Base-by-base conservation (phyloP, 2,113 vertebrate species). In the Asarcornis scutulata region DNA sequence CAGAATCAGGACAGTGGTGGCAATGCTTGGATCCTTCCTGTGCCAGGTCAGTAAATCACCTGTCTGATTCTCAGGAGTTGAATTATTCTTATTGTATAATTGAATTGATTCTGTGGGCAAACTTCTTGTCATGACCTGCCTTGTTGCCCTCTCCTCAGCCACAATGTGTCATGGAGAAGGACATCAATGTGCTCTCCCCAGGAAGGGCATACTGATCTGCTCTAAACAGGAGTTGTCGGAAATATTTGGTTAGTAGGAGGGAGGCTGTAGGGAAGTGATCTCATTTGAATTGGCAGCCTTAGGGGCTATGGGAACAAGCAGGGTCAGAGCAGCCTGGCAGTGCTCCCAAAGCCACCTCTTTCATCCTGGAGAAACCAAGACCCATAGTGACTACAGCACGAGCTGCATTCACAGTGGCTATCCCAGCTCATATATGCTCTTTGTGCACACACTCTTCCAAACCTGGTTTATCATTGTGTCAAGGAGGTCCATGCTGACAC, bases 331-430 rank as follows among this genome's bases (percentile, higher is more conserved):
- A 60, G 32, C 13, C 42, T 85, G 52, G 26, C 23, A 59, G 11
- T 44, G 31, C 32, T 52, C 17, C 34, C 32, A 48, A 26, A 86
- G 13, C 22, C 0, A 0, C 22, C 17, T 50, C 14, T 72, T 71
- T 74, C n/a, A 66, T 21, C 25, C 29, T 17, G 7, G 15, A n/a
- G 52, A 77, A 88, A 53, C 2, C 0, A 1, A 83, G 34, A 53
- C 15, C 4, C 0, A 0, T 3, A 2, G 22, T 40, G 26, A 77
- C 20, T 21, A 58, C 11, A 44, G 12, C 9, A 32, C 2, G 5
- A 86, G 46, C 36, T 42, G 34, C 36, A 38, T 77, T 66, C 17
- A 58, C 25, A 69, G 31, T 23, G 32, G 20, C 22, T 72, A 26
- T 29, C 17, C 13, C 10, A 50, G n/a, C 12, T 11, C 29, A 32